Conservation (phyloP, 2,113 vertebrate genomes). For the Callipepla californica region DNA sequence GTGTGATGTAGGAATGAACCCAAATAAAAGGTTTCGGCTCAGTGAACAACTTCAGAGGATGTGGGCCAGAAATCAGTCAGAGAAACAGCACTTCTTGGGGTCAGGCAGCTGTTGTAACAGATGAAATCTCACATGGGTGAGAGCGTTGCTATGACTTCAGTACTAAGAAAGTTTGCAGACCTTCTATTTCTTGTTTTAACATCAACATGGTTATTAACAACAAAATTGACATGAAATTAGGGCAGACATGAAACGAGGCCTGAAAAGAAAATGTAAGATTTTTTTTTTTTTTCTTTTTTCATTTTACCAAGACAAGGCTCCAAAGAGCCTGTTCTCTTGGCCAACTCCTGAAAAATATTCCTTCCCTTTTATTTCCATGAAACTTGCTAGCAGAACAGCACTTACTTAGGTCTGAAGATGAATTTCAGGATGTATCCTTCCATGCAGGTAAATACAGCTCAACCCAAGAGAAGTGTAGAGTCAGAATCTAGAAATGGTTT, state of each 20-base stretch:
- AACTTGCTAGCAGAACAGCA: neutral
- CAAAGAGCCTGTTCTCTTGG: neutral
- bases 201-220: conserved; percentile 3
- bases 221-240: neutral
- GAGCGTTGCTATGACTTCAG: neutral
- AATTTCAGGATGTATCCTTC: neutral
- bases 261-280: neutral
- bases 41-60: neutral
- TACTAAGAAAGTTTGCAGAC: neutral
- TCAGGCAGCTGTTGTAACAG: neutral
- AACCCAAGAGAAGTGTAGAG: neutral
- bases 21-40: neutral
- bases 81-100: neutral
- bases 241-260: neutral
- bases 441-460: neutral
- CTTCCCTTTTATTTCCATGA: neutral
- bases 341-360: neutral
- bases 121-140: neutral
- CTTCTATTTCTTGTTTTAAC: conserved; percentile 22
- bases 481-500: too few relatives aligned
- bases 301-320: neutral
- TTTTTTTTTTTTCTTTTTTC: neutral
- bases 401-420: neutral
- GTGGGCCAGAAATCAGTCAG: neutral
- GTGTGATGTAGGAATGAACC: neutral